Conservation (phyloP, 2,797 vertebrate genomes). For the Zalophus californianus region DNA sequence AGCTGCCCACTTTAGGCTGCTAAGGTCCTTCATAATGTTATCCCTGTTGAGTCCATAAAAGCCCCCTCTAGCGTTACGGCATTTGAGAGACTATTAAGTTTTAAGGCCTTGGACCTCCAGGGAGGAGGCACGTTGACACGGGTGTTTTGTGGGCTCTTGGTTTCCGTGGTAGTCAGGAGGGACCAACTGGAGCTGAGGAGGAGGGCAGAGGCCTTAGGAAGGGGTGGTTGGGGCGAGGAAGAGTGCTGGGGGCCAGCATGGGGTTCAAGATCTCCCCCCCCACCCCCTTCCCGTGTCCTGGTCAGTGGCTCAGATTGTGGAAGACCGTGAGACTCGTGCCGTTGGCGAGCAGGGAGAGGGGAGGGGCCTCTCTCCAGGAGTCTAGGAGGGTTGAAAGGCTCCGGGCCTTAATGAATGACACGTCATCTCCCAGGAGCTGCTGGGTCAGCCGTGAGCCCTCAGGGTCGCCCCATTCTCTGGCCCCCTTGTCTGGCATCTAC, state of each 20-base stretch:
- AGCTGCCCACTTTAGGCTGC: constrained; percentile 83
- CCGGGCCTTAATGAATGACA: background rate
- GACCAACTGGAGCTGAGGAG: background rate
- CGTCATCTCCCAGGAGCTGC: background rate
- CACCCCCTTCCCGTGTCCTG: too few species aligned
- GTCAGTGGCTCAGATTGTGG: background rate
- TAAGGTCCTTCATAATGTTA: constrained; percentile 87
- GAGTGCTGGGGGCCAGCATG: background rate
- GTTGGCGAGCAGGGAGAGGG: background rate
- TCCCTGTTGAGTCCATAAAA: constrained; percentile 89
- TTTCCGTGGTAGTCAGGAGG: constrained; percentile 2
- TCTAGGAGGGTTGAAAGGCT: background rate
- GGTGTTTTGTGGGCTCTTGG: constrained; percentile 46
- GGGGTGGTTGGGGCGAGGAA: background rate
- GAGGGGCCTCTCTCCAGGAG: background rate
- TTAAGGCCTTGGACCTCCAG: constrained; percentile 88
- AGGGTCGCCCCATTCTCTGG: background rate
- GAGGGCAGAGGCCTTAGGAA: background rate
- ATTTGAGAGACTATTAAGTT: constrained; percentile 90
- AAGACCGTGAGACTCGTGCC: background rate
- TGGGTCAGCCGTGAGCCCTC: background rate
- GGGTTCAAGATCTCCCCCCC: background rate
- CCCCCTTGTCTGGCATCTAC: background rate
- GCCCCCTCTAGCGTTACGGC: constrained; percentile 86
- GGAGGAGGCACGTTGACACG: constrained; percentile 84